phyloP scores from a whole-genome alignment of 2,113 vertebrate genomes.

The Saguinus midas region DNA sequence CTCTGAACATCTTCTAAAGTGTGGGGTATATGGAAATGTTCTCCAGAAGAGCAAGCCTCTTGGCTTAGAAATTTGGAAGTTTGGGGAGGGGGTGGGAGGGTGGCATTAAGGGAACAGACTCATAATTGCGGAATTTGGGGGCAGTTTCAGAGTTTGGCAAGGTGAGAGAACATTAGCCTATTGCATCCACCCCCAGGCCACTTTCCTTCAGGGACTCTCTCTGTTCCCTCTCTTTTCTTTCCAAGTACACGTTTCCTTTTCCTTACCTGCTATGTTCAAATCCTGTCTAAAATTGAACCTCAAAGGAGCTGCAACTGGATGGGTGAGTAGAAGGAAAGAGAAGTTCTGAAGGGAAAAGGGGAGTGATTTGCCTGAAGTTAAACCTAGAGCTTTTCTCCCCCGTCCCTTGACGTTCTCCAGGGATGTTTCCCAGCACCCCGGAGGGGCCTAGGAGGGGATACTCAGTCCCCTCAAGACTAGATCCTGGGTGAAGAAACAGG shows the following conservation, averaged over 20 bases:
- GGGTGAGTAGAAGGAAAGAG: background rate
- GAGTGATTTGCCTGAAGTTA: background rate
- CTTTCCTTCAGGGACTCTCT: background rate
- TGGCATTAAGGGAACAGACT: background rate
- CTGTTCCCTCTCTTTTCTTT: background rate
- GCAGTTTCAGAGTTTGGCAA: conserved; percentile 11
- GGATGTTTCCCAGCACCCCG: background rate
- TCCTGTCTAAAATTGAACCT: background rate
- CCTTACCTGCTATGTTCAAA: background rate
- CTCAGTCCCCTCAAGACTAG: background rate
- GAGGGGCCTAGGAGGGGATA: background rate
- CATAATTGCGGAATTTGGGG: background rate
- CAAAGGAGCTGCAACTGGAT: background rate
- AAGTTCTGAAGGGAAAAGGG: background rate
- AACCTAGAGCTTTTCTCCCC: background rate
- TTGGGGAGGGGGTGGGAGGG: background rate
- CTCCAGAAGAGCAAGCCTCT: background rate
- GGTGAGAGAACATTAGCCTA: background rate
- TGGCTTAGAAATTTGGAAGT: conserved; percentile 17
- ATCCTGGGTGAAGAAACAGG: background rate
- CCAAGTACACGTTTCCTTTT: background rate
- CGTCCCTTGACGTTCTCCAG: background rate
- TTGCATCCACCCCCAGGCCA: background rate
- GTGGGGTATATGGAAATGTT: background rate
- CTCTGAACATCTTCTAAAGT: conserved; percentile 21